Conservation (phyloP, 2,797 vertebrate genomes). For the Limnodromus scolopaceus region DNA sequence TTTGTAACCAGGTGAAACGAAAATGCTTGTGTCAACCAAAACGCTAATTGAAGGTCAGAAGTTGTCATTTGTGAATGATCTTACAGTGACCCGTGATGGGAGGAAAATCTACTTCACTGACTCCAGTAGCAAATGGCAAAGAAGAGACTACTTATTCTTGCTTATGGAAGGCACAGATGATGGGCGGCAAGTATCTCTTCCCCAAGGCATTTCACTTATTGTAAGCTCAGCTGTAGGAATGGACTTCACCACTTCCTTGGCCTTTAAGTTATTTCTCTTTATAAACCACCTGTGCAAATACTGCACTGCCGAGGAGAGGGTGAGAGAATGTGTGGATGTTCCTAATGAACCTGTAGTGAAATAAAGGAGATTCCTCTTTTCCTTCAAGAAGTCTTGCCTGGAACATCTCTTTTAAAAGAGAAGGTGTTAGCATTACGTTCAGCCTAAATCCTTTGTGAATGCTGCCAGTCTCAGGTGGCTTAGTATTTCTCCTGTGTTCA, state of each 20-base stretch:
- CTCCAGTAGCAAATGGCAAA: slow-evolving; percentile 97
- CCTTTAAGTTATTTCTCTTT: background rate
- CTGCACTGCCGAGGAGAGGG: background rate
- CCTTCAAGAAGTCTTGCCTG: background rate
- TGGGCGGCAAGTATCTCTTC: slow-evolving; percentile 84
- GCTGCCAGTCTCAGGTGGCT: background rate
- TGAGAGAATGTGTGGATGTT: background rate
- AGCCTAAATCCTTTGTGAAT: background rate
- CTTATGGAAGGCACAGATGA: slow-evolving; percentile 94
- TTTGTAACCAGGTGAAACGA: slow-evolving; percentile 81
- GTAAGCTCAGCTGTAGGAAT: background rate
- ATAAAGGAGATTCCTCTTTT: background rate
- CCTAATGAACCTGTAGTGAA: background rate
- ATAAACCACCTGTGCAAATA: background rate
- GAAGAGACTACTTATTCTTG: slow-evolving; percentile 87
- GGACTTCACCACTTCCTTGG: background rate
- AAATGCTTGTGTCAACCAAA: slow-evolving; percentile 82
- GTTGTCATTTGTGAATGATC: slow-evolving; percentile 92
- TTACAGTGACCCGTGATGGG: slow-evolving; percentile 89
- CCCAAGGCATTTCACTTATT: background rate
- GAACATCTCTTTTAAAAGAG: background rate
- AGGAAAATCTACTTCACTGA: slow-evolving; percentile 95
- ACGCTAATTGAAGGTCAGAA: slow-evolving; percentile 85
- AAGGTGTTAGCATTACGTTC: background rate
- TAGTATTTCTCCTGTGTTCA: background rate